phyloP scores from a whole-genome alignment of 2,888 invertebrate species.

The Bellardia bayeri region DNA sequence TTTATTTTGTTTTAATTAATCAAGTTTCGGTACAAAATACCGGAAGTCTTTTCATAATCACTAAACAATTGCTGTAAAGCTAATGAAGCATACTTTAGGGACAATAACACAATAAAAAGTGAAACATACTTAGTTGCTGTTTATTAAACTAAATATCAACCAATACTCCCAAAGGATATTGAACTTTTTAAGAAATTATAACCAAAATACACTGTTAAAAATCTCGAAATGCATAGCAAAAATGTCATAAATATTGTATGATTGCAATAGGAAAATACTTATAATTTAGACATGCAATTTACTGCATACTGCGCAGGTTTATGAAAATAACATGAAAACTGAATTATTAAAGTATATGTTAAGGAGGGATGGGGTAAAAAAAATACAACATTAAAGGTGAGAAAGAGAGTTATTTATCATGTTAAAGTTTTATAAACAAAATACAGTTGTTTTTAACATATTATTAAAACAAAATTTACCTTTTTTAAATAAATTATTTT shows the following conservation, averaged over 20 bases:
- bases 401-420: background rate
- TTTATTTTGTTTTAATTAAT: conserved; percentile 52
- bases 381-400: background rate
- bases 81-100: conserved; percentile 67
- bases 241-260: conserved; percentile 23
- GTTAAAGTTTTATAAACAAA: background rate
- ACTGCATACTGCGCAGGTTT: conserved; percentile 72
- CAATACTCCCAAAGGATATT: conserved; percentile 65
- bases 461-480: background rate
- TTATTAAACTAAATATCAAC: background rate
- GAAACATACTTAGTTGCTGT: conserved; percentile 22
- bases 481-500: background rate
- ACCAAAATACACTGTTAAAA: conserved; percentile 44
- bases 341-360: conserved; percentile 29
- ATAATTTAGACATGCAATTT: conserved; percentile 68
- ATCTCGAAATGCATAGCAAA: conserved; percentile 10
- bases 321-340: conserved; percentile 13
- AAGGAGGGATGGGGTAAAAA: conserved; percentile 1
- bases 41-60: conserved; percentile 64
- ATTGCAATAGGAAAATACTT: conserved; percentile 40
- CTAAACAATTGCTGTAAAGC: conserved; percentile 54
- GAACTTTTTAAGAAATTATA: conserved; percentile 58
- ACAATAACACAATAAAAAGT: conserved; percentile 39
- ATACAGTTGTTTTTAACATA: background rate
- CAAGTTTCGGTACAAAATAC: conserved; percentile 48